Percentiles rank a stretch among this genome's conserved stretches.
phyloP scores from a whole-genome alignment of 2,113 vertebrate species.

The Proteles cristata region DNA sequence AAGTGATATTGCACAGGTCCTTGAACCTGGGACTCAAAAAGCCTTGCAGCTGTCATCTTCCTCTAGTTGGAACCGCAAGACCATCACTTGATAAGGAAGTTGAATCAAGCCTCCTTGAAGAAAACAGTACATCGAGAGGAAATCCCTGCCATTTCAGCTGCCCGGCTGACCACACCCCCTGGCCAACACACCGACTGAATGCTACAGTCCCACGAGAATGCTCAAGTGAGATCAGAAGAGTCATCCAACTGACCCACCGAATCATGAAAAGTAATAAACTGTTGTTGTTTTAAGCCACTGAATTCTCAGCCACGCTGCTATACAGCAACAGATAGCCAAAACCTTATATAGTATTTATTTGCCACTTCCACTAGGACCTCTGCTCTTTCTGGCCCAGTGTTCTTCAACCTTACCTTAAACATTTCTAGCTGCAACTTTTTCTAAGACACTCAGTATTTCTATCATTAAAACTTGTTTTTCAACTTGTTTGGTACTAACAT shows the following conservation, averaged over 20 bases:
- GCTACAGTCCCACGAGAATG: fast-evolving
- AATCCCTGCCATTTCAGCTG: neutral
- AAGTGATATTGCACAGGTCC: neutral
- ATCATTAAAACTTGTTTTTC: neutral
- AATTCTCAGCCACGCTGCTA: neutral
- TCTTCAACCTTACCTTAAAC: neutral
- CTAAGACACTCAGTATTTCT: neutral
- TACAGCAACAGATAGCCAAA: neutral
- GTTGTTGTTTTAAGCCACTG: neutral
- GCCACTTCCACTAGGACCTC: fast-evolving
- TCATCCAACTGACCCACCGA: neutral
- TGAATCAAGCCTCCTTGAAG: neutral
- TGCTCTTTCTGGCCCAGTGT: neutral
- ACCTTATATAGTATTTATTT: fast-evolving
- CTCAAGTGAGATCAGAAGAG: neutral
- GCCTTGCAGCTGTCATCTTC: neutral
- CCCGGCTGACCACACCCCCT: neutral
- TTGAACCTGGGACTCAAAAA: neutral
- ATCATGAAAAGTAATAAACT: neutral
- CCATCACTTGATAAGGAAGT: neutral
- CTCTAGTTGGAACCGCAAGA: neutral
- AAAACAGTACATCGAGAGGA: neutral
- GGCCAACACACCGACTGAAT: neutral
- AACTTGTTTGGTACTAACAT: neutral
- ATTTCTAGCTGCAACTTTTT: neutral